Percentiles rank a stretch among this genome's conserved stretches.
Evolutionary conservation across 2,113 vertebrate genomes (phyloP).

Genomic region (Nothocercus nigrocapillus): DNA sequence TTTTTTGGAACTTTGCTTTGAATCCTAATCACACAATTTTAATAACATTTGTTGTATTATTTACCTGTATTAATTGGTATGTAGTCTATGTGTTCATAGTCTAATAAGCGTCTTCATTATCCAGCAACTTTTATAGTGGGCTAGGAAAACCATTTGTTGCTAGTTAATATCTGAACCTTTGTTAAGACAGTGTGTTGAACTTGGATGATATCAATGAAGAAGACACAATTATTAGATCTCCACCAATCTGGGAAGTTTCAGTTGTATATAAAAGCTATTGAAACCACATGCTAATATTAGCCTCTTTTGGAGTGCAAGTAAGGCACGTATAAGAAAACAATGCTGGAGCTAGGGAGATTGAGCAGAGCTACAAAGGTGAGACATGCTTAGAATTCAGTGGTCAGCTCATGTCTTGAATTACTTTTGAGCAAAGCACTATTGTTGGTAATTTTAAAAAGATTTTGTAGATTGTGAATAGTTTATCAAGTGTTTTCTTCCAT

Average conservation of each 20-base stretch:
- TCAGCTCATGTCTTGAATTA: not conserved
- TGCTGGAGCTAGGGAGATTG: not conserved
- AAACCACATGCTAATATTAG: not conserved
- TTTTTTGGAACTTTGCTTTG: not conserved
- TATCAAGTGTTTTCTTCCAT: not conserved
- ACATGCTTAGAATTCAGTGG: not conserved
- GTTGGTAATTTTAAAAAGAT: not conserved
- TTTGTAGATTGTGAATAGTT: not conserved
- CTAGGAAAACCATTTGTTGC: accelerated
- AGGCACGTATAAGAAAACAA: not conserved
- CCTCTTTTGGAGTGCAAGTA: not conserved
- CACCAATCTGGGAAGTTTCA: not conserved
- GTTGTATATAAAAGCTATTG: not conserved
- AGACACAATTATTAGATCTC: not conserved
- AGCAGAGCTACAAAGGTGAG: not conserved
- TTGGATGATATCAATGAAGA: not conserved
- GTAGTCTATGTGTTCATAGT: not conserved
- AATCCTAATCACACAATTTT: not conserved
- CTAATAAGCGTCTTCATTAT: not conserved
- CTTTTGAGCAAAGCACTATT: not conserved
- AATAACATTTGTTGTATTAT: not conserved
- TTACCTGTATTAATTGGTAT: not conserved
- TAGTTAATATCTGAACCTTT: not conserved
- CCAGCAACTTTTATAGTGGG: not conserved
- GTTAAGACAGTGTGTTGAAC: not conserved